Conservation (phyloP, 2,888 invertebrate genomes). For the Pterostichus madidus region DNA sequence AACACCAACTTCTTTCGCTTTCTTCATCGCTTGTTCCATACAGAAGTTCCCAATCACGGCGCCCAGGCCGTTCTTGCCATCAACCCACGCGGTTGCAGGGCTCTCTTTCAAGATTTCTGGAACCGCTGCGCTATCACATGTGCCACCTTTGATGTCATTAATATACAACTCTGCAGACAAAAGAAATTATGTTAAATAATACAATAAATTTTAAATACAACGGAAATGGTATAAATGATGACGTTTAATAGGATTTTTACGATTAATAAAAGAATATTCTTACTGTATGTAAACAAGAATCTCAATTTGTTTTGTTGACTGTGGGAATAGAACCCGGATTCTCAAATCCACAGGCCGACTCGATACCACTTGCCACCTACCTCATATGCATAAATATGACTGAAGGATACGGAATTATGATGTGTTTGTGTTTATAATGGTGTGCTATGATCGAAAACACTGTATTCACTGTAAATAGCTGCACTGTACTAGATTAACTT, state of each 20-base stretch:
- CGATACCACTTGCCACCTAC: too few relatives aligned
- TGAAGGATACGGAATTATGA: too few relatives aligned
- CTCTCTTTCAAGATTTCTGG: slow-evolving; percentile 82
- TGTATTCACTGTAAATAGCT: too few relatives aligned
- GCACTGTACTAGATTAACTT: too few relatives aligned
- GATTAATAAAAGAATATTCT: too few relatives aligned
- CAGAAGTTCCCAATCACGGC: slow-evolving; percentile 83
- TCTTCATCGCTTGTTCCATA: slow-evolving; percentile 84
- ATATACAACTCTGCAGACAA: slow-evolving; percentile 82
- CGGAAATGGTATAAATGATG: background rate
- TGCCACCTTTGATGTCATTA: slow-evolving; percentile 79
- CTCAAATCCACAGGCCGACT: too few relatives aligned
- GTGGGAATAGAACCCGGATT: too few relatives aligned
- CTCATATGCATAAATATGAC: too few relatives aligned
- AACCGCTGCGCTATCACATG: slow-evolving; percentile 78
- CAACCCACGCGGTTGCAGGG: slow-evolving; percentile 80
- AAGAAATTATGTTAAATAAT: slow-evolving; percentile 22
- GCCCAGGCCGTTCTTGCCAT: slow-evolving; percentile 85
- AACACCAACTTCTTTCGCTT: slow-evolving; percentile 84
- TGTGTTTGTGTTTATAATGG: too few relatives aligned
- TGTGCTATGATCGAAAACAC: too few relatives aligned
- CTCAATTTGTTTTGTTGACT: too few relatives aligned
- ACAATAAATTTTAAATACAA: background rate
- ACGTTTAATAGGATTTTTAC: background rate
- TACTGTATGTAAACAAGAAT: too few relatives aligned